These are phyloP conservation scores for Drosophila maculinotata DNA, from an alignment of 2,888 invertebrate genomes.

Conservation along the genomic window DNA sequence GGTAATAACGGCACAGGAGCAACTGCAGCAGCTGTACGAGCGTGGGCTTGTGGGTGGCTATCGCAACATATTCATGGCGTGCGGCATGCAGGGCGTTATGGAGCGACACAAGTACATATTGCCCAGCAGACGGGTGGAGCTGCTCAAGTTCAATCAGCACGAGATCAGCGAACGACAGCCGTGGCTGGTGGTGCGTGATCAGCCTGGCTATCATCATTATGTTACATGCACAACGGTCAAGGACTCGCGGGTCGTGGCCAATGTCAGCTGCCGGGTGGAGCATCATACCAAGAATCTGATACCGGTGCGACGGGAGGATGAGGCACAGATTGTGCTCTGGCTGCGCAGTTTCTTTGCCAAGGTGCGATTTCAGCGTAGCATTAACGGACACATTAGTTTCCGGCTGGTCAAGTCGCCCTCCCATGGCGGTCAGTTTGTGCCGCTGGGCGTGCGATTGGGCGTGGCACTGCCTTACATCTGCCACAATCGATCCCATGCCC, in stretches of 20 bases:
- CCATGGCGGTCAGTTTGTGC: constrained; percentile 86
- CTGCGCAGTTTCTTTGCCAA: constrained; percentile 89
- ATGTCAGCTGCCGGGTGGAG: constrained; percentile 92
- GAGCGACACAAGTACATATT: constrained; percentile 90
- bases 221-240: constrained; percentile 93
- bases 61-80: constrained; percentile 89
- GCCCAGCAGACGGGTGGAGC: constrained; percentile 88
- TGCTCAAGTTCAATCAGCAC: constrained; percentile 88
- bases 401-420: constrained; percentile 89
- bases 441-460: constrained; percentile 90
- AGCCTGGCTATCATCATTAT: constrained; percentile 88
- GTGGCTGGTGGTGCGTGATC: constrained; percentile 92
- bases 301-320: constrained; percentile 86
- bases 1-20: constrained; percentile 89
- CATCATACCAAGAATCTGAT: constrained; percentile 88
- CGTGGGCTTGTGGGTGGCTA: constrained; percentile 85
- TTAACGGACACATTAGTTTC: constrained; percentile 93
- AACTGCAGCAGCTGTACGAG: constrained; percentile 90
- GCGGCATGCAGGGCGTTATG: constrained; percentile 90
- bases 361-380: constrained; percentile 88
- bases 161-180: constrained; percentile 91
- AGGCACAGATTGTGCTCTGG: constrained; percentile 88
- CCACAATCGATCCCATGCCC: constrained; percentile 89
- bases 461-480: constrained; percentile 93
- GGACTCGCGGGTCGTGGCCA: constrained; percentile 91